Evolutionary conservation across 2,888 invertebrate species (phyloP), one percentile per base, ranked within the genome.

Genomic region (Pharmacophagus antenor): DNA sequence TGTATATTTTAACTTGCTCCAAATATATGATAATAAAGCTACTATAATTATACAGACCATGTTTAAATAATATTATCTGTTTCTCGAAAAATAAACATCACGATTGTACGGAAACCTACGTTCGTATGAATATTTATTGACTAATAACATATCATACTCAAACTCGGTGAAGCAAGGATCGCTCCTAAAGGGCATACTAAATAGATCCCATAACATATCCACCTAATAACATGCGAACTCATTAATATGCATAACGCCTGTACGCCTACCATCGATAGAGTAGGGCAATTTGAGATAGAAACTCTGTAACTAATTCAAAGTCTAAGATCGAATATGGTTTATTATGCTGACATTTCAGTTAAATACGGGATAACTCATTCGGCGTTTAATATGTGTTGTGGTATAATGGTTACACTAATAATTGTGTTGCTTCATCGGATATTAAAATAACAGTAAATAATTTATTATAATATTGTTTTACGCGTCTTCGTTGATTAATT

Each of bases 181-280:
- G 69, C 67, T 71, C 65, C 64, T 68, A 72, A 70, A 71, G 73
- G 66, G 72, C 66, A 68, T 65, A 64, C 66, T 66, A 67, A 65
- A 58, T 67, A 61, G 56, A 56, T 61, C 56, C 47, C 41, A 62
- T 65, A 66, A 74, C 73, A 79, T 72, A 78, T 75, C 76, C 70
- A 71, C 68, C 63, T 80, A 80, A 80, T 83, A 83, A 77, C 76
- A 80, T 76, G 75, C 75, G 69, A 70, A 69, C 73, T 80, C 75
- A 85, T 88, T 83, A 88, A 85, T 85, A 88, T 88, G 84, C 82
- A 87, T 85, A 81, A 75, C 83, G 79, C 71, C 71, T 74, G 77
- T 74, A 79, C 76, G 81, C 83, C 82, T 75, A 76, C 74, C 82
- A 78, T 82, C 67, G 82, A 77, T 72, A 70, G 70, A 67, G 68